Evolutionary conservation across 2,113 vertebrate genomes (phyloP).

Genomic region (Micronycteris hirsuta): DNA sequence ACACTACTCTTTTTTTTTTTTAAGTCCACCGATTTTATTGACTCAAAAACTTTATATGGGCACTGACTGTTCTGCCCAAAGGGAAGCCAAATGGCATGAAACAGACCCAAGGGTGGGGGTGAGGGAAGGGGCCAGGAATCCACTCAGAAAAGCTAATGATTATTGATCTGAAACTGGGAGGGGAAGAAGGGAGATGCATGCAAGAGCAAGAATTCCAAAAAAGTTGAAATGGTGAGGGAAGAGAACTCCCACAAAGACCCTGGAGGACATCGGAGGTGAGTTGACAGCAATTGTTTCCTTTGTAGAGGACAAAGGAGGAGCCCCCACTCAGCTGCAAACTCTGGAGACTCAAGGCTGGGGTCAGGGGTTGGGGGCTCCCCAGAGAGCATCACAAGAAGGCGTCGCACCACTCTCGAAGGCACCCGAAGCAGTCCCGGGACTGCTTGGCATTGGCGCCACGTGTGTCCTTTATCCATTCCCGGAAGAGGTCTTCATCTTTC

Average conservation of each 20-base stretch:
- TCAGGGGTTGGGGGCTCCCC: neutral
- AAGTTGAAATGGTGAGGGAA: constrained; percentile 18
- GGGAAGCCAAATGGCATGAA: too few species aligned
- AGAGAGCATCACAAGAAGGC: constrained; percentile 86
- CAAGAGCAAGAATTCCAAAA: constrained; percentile 28
- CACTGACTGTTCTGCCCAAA: neutral
- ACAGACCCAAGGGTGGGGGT: too few species aligned
- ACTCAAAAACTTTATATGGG: constrained; percentile 68
- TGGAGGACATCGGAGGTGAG: neutral
- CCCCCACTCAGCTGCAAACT: neutral
- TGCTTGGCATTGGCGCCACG: constrained; percentile 90
- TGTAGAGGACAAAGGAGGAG: neutral
- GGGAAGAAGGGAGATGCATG: neutral
- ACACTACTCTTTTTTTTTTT: too few species aligned
- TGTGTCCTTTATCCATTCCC: constrained; percentile 91
- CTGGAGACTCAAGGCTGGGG: neutral
- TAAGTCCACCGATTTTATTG: constrained; percentile 76
- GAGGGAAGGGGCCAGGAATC: too few species aligned
- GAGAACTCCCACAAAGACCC: constrained; percentile 41
- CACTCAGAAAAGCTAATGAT: too few species aligned
- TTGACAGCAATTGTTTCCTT: constrained; percentile 44
- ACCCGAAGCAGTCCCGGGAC: constrained; percentile 88
- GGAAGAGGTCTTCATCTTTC: constrained; percentile 91
- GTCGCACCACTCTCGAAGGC: constrained; percentile 92
- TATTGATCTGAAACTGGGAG: neutral